phyloP scores from a whole-genome alignment of 2,888 invertebrate species.

The Macrophya annulata region DNA sequence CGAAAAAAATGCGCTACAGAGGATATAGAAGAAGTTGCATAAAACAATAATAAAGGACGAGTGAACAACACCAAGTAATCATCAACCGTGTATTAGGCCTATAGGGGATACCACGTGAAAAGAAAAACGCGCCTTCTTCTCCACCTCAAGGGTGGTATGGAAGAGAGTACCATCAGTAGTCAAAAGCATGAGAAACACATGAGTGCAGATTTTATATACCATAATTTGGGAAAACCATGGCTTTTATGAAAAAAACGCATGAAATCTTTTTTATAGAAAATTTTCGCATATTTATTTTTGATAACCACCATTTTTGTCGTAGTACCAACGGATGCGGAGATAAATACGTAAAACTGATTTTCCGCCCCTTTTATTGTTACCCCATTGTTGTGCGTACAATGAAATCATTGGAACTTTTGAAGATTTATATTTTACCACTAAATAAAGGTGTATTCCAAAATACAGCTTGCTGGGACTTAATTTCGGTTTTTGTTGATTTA shows the following conservation, averaged over 20 bases:
- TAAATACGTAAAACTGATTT: slow-evolving; percentile 19
- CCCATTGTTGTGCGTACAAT: slow-evolving; percentile 31
- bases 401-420: slow-evolving; percentile 25
- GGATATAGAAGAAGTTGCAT: not conserved
- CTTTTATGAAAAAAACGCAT: not conserved
- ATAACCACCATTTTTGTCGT: slow-evolving; percentile 20
- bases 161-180: slow-evolving; percentile 15
- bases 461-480: slow-evolving; percentile 27
- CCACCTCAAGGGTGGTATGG: slow-evolving; percentile 14
- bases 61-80: not conserved
- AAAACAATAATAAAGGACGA: not conserved
- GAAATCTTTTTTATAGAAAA: not conserved
- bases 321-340: slow-evolving; percentile 30
- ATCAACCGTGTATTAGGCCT: slow-evolving; percentile 20
- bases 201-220: slow-evolving; percentile 15
- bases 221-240: slow-evolving; percentile 7
- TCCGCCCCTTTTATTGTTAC: slow-evolving; percentile 17
- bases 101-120: not conserved
- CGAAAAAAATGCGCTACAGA: not conserved
- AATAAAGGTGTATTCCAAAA: slow-evolving; percentile 21
- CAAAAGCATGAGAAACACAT: not conserved
- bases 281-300: slow-evolving; percentile 6
- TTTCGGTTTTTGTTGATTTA: too few species aligned
- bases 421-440: not conserved
- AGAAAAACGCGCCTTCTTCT: slow-evolving; percentile 6